Percentiles rank a stretch among this genome's conserved stretches.
phyloP scores from a whole-genome alignment of 2,888 invertebrate genomes.

The Cantharis nigra region DNA sequence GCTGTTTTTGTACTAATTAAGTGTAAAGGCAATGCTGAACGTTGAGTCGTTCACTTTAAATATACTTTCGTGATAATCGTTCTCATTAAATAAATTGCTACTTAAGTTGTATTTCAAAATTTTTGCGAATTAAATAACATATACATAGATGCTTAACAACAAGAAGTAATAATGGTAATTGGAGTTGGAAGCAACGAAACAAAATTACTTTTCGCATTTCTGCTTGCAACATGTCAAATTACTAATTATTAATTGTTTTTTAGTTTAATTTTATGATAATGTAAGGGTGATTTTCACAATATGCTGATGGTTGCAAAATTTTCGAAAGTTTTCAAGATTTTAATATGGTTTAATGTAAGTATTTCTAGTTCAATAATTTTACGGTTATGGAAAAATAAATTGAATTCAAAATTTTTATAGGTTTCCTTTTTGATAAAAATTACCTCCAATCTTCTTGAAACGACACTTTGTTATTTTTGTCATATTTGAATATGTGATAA shows the following conservation, averaged over 20 bases:
- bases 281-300: background rate
- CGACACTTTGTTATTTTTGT: background rate
- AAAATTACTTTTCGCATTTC: background rate
- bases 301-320: background rate
- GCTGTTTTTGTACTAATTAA: background rate
- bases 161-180: background rate
- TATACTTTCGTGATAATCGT: background rate
- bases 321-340: slow-evolving; percentile 15
- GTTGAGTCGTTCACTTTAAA: background rate
- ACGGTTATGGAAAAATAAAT: slow-evolving; percentile 27
- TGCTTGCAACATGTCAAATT: background rate
- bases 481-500: background rate
- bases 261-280: background rate
- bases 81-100: background rate
- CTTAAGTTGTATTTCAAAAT: background rate
- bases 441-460: background rate
- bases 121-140: background rate
- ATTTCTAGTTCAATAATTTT: slow-evolving; percentile 30
- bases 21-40: background rate
- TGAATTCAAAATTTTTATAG: slow-evolving; percentile 26
- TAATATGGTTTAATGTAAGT: slow-evolving; percentile 15
- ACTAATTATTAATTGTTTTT: background rate
- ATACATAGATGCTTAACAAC: background rate
- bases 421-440: slow-evolving; percentile 7
- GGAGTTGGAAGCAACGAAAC: background rate